Evolutionary conservation across 1,140 invertebrate genomes (phyloP).

Genomic region (Hesperophylax magnus): DNA sequence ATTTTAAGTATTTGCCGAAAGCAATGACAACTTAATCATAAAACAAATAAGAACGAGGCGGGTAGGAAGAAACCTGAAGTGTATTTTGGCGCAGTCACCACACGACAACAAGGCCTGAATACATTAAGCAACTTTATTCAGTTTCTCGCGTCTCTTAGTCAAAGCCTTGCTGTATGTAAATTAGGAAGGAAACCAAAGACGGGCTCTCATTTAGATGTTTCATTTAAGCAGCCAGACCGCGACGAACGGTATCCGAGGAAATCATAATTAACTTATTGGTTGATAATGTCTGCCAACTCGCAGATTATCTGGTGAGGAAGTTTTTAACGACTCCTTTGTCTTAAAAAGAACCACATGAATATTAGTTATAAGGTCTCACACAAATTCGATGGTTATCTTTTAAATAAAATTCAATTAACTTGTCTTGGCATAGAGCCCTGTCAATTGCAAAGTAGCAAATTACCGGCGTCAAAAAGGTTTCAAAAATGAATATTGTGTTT

Average conservation of each 20-base stretch:
- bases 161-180: constrained; percentile 50
- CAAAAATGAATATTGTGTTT: too few relatives aligned
- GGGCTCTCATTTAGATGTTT: constrained; percentile 28
- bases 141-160: constrained; percentile 40
- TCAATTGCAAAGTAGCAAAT: too few relatives aligned
- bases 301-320: too few relatives aligned
- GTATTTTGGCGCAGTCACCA: not conserved
- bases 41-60: constrained; percentile 48
- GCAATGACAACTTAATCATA: constrained; percentile 57
- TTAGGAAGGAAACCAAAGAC: constrained; percentile 40
- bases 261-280: constrained; percentile 23
- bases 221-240: constrained; percentile 21
- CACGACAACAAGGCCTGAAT: constrained; percentile 48
- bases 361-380: too few relatives aligned
- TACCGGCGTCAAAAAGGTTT: too few relatives aligned
- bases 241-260: constrained; percentile 10
- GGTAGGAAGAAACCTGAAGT: constrained; percentile 30
- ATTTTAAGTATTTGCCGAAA: constrained; percentile 56
- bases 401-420: too few relatives aligned
- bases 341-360: too few relatives aligned
- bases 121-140: constrained; percentile 55
- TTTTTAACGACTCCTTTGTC: too few relatives aligned
- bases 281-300: constrained; percentile 10
- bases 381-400: too few relatives aligned
- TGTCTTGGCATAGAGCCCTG: too few relatives aligned